Evolutionary conservation across 2,113 vertebrate genomes (phyloP).

Genomic region (Caranx melampygus): DNA sequence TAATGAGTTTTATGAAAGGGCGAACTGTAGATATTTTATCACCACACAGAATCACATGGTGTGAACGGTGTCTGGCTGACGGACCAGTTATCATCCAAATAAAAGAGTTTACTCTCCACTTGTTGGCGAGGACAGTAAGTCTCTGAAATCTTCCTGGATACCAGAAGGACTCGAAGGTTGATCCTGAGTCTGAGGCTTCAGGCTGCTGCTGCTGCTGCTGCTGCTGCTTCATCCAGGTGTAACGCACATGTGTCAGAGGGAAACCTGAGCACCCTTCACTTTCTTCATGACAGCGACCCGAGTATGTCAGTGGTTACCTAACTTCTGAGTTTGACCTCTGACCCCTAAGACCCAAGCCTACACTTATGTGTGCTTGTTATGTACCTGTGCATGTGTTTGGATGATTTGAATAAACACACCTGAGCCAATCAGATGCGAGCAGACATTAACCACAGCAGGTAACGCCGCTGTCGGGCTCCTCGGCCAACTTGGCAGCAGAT

Average conservation of each 20-base stretch:
- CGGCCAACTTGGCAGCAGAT: slow-evolving; percentile 31
- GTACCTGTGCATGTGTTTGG: background rate
- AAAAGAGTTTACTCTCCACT: background rate
- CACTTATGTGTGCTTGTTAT: background rate
- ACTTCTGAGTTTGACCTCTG: background rate
- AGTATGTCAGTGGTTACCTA: background rate
- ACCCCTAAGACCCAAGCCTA: background rate
- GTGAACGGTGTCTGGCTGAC: no score
- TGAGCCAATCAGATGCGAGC: background rate
- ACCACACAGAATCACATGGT: no score
- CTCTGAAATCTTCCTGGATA: background rate
- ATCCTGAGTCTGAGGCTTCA: background rate
- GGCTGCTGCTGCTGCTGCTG: background rate
- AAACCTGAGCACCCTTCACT: slow-evolving; percentile 15
- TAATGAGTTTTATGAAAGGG: no score
- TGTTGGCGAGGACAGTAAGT: background rate
- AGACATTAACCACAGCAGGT: slow-evolving; percentile 1
- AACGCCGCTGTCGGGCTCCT: background rate
- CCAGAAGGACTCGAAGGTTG: background rate
- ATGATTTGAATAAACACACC: background rate
- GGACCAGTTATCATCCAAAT: background rate
- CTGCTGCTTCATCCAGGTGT: slow-evolving; percentile 17
- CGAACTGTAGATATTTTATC: no score
- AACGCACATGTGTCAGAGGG: slow-evolving; percentile 24
- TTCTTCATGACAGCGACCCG: background rate